Evolutionary conservation across 2,797 vertebrate genomes (phyloP), one percentile per base, ranked within the genome.

Genomic region (Anguilla pacifica): DNA sequence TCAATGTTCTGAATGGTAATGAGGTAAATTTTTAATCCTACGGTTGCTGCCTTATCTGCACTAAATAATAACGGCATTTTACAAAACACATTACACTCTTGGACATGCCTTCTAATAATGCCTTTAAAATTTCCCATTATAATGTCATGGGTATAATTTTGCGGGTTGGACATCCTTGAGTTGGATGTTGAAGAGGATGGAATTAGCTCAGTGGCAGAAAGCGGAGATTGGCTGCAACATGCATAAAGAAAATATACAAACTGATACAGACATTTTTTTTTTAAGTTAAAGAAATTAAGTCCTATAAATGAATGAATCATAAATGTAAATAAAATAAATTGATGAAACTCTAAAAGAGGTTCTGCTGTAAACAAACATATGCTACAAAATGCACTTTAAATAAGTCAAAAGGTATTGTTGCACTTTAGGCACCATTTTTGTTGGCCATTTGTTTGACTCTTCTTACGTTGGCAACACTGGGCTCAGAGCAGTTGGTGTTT

Each of bases 21-120:
- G 43, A 67, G 61, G 55, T 17, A 46, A 43, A 39, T 39, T 85
- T 22, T 59, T 61, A 22, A 64, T 85, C n/a, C 57, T 64, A 43
- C 57, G n/a, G 84, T 61, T 43, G 25, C 84, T 28, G 57, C 84
- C 59, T 61, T 85, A 64, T 64, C 84, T 43, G 84, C 84, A 85
- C n/a, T 25, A 64, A 85, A 85, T 31, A 43, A 46, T 85, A 67
- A 17, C n/a, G 57, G 46, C 39, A 43, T 85, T 85, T 31, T 67
- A 43, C 25, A 43, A 85, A 64, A 31, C 39, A 85, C 46, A 53
- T 31, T 83, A 55, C 25, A 55, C 25, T 55, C 53, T 53, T 15
- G 49, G 82, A 83, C 49, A 53, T 57, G 82, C 49, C 46, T 53
- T 82, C 43, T 46, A 46, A 6, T 49, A 82, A 82, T 17, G 77